phyloP scores from a whole-genome alignment of 64 coral and sea anemone species.

The Dendrophyllia cribrosa region DNA sequence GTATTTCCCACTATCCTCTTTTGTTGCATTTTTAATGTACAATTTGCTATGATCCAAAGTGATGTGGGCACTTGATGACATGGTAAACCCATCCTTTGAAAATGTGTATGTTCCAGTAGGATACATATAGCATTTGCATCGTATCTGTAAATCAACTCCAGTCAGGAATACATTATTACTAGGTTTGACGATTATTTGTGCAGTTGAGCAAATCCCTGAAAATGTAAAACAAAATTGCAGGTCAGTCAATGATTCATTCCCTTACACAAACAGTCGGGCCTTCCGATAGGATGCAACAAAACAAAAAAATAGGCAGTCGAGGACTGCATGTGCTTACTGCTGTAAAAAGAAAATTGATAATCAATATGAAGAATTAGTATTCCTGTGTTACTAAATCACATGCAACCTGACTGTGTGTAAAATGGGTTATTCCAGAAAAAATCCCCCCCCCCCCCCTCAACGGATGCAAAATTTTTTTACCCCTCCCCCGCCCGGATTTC shows the following conservation, averaged over 20 bases:
- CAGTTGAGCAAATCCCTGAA: conserved; percentile 31
- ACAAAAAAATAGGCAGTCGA: too few relatives aligned
- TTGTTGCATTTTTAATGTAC: conserved; percentile 45
- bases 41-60: conserved; percentile 62
- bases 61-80: conserved; percentile 27
- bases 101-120: conserved; percentile 64
- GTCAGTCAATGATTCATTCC: not conserved
- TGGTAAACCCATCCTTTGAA: conserved; percentile 53
- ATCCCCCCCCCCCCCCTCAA: too few relatives aligned
- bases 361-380: too few relatives aligned
- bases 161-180: not conserved
- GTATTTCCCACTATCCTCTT: conserved; percentile 76
- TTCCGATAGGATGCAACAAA: too few relatives aligned
- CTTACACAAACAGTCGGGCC: too few relatives aligned
- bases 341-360: too few relatives aligned
- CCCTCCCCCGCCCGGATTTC: too few relatives aligned
- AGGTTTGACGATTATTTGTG: not conserved
- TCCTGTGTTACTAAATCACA: too few relatives aligned
- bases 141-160: conserved; percentile 5
- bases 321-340: too few relatives aligned
- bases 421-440: too few relatives aligned
- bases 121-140: conserved; percentile 49
- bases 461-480: too few relatives aligned
- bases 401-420: too few relatives aligned
- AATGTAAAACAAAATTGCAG: not conserved